Evolutionary conservation across 2,797 vertebrate genomes (phyloP), one percentile per base, ranked within the genome.

Genomic region (Enteromius paludinosus): DNA sequence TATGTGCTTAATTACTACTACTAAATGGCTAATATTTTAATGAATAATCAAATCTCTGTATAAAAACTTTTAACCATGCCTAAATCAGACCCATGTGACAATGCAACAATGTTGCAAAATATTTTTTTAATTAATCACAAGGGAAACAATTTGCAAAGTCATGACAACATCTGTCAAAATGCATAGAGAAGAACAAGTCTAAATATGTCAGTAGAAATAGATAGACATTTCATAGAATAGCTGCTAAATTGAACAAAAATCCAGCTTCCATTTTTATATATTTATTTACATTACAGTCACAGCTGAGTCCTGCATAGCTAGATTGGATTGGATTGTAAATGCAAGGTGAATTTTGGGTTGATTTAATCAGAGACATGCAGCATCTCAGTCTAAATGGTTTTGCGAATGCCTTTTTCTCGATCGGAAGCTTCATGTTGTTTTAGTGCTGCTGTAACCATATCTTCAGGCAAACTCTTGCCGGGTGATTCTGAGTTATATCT

Each of bases 401-500:
- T 15, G 33, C 14, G 9, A 64, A 30, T 33, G 43, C 25, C 74
- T 52, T 54, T 74, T 33, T 52, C 45, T 75, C 25, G 18, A 74
- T 66, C 71, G 3, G 18, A 66, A 17, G 15, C 56, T 54, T 78
- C 33, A 17, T 82, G 74, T 72, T 81, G 47, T 62, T 65, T 72
- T 54, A 33, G 61, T 69, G 81, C 25, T 18, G 3, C 15, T 66
- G 30, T 68, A 78, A 83, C 54, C 61, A 69, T 56, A 79, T 76
- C 70, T 83, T 66, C 20, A 71, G 73, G 62, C 45, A 23, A 77
- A 84, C 45, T 38, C 56, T 59, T 78, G 45, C 47, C 6, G 41
- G 71, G 75, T 64, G 74, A 79, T 56, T 82, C 54, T 71, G 73
- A 86, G 45, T 84, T 75, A 79, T 74, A 65, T 81, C 47, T 69